These are phyloP conservation scores for Vulpes vulpes DNA, from an alignment of 2,113 vertebrate genomes.

Conservation along the genomic window DNA sequence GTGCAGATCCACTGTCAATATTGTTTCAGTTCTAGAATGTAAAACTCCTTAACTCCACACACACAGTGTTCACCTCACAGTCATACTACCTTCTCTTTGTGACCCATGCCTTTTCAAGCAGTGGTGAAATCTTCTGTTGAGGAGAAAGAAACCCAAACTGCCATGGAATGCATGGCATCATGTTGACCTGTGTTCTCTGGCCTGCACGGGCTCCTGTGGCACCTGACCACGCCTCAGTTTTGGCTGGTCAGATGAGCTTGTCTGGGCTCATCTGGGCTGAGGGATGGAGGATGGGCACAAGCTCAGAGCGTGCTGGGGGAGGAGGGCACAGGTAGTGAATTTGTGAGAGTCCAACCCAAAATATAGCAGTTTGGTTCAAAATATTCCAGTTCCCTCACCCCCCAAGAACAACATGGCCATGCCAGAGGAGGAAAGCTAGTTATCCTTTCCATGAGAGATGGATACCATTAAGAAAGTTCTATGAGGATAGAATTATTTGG, in stretches of 20 bases:
- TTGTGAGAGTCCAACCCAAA: background rate
- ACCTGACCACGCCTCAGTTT: background rate
- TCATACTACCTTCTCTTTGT: background rate
- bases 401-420: background rate
- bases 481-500: background rate
- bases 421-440: background rate
- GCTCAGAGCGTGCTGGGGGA: fast-evolving
- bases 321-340: background rate
- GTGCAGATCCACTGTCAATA: constrained; percentile 78
- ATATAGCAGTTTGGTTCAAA: fast-evolving
- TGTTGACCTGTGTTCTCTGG: background rate
- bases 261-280: background rate
- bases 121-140: background rate
- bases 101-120: background rate
- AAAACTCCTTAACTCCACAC: constrained; percentile 73
- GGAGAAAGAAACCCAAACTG: background rate
- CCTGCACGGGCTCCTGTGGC: fast-evolving
- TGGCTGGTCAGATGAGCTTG: background rate
- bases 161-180: background rate
- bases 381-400: fast-evolving
- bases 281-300: background rate
- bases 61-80: background rate
- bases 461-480: background rate
- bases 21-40: constrained; percentile 79
- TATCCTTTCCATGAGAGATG: background rate